Percentiles rank a stretch among this genome's conserved stretches.
phyloP scores from a whole-genome alignment of 1,140 invertebrate genomes.

The Diploscapter pachys region DNA sequence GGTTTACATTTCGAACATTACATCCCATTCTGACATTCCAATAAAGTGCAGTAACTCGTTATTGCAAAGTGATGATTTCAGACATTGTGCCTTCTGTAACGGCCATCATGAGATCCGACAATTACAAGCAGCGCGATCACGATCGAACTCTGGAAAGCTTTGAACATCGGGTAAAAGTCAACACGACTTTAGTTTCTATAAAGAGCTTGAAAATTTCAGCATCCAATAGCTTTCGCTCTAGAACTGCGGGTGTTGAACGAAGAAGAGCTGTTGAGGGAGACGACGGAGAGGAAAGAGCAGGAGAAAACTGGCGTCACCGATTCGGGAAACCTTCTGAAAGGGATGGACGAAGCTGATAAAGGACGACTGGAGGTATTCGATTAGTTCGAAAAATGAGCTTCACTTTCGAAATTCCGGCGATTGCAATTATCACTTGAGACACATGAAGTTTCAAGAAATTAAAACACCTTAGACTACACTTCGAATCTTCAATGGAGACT shows the following conservation, averaged over 20 bases:
- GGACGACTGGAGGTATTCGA: slow-evolving; percentile 8
- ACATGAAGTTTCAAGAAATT: no score
- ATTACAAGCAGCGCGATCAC: slow-evolving; percentile 1
- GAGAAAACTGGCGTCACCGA: neutral
- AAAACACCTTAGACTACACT: no score
- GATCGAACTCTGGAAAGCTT: slow-evolving; percentile 14
- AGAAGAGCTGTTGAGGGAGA: neutral
- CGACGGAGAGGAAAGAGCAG: slow-evolving; percentile 10
- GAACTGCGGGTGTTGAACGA: slow-evolving; percentile 8
- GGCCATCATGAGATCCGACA: slow-evolving; percentile 8
- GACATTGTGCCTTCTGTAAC: slow-evolving; percentile 9
- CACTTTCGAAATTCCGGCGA: neutral
- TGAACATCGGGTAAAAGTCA: slow-evolving; percentile 1
- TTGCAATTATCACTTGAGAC: no score
- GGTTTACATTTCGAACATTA: no score
- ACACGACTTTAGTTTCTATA: neutral
- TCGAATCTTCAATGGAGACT: no score
- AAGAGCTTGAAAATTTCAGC: neutral
- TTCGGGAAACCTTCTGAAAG: no score
- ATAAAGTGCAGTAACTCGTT: no score
- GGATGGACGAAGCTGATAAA: slow-evolving; percentile 13
- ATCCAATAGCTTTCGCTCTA: slow-evolving; percentile 10
- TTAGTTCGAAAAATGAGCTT: neutral
- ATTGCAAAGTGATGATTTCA: neutral
- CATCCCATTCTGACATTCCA: no score